Evolutionary conservation across 2,113 vertebrate species (phyloP).

Genomic region (Melanerpes formicivorus): DNA sequence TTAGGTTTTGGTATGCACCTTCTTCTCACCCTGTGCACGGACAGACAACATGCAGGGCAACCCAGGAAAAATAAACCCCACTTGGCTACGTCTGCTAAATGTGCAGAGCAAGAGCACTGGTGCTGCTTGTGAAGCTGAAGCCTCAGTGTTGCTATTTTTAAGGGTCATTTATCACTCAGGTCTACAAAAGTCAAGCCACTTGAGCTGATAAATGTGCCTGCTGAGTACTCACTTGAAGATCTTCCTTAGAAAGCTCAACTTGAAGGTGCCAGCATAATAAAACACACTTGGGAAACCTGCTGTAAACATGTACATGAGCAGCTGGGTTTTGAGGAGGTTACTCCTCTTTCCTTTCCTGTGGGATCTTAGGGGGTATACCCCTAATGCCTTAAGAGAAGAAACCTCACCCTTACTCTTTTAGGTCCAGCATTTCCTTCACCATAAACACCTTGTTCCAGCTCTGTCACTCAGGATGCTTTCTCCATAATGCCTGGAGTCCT

Average conservation of each 20-base stretch:
- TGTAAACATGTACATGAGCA: fast-evolving
- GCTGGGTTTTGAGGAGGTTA: not conserved
- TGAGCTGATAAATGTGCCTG: not conserved
- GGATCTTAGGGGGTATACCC: not conserved
- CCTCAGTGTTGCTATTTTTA: not conserved
- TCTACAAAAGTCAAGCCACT: not conserved
- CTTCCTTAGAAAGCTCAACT: not conserved
- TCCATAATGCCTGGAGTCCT: not conserved
- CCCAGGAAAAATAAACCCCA: not conserved
- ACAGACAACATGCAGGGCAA: not conserved
- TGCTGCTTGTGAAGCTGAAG: not conserved
- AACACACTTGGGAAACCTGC: not conserved
- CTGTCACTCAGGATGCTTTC: not conserved
- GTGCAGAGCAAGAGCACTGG: not conserved
- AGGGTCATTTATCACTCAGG: not conserved
- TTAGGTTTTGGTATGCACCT: not conserved
- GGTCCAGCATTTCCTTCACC: not conserved
- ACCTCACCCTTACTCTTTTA: not conserved
- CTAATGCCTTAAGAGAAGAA: not conserved
- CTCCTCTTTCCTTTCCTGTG: not conserved
- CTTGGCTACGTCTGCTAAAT: not conserved
- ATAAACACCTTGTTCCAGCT: not conserved
- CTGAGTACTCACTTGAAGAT: not conserved
- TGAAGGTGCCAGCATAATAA: not conserved
- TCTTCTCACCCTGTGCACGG: not conserved